Conservation (phyloP, 2,113 vertebrate genomes). For the Naja naja region DNA sequence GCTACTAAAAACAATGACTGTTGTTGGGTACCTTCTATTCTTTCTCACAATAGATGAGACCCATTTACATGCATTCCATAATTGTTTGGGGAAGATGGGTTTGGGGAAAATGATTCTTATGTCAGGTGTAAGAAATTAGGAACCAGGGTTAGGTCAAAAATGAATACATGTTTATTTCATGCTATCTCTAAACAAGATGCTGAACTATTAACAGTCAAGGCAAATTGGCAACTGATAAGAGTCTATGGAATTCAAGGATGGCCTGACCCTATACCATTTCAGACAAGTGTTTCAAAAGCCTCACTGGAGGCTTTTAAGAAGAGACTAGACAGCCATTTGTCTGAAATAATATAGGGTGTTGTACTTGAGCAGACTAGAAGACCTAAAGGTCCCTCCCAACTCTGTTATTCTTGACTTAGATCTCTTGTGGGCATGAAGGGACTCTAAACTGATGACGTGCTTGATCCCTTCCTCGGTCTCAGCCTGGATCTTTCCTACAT, state of each 20-base stretch:
- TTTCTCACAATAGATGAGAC: not conserved
- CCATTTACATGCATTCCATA: not conserved
- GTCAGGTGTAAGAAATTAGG: too few relatives aligned
- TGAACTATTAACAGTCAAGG: too few relatives aligned
- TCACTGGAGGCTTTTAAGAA: too few relatives aligned
- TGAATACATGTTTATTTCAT: too few relatives aligned
- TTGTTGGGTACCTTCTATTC: not conserved
- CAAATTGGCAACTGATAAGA: too few relatives aligned
- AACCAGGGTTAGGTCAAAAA: too few relatives aligned
- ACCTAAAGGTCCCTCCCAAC: not conserved
- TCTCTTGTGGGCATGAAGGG: not conserved
- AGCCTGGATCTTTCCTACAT: not conserved
- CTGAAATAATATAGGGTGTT: too few relatives aligned
- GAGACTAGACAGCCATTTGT: too few relatives aligned
- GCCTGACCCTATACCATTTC: too few relatives aligned
- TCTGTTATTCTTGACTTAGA: not conserved
- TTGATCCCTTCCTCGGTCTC: not conserved
- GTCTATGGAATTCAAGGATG: too few relatives aligned
- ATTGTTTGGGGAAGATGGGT: not conserved
- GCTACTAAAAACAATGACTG: not conserved
- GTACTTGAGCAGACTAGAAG: not conserved
- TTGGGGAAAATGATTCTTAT: not conserved
- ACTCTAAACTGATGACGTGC: not conserved
- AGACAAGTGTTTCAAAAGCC: too few relatives aligned
- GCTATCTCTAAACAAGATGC: too few relatives aligned